A percentile compares a stretch with the other conserved stretches of the same genome.
phyloP scores from a whole-genome alignment of 1,140 invertebrate genomes.

The Lordiphosa mommai region DNA sequence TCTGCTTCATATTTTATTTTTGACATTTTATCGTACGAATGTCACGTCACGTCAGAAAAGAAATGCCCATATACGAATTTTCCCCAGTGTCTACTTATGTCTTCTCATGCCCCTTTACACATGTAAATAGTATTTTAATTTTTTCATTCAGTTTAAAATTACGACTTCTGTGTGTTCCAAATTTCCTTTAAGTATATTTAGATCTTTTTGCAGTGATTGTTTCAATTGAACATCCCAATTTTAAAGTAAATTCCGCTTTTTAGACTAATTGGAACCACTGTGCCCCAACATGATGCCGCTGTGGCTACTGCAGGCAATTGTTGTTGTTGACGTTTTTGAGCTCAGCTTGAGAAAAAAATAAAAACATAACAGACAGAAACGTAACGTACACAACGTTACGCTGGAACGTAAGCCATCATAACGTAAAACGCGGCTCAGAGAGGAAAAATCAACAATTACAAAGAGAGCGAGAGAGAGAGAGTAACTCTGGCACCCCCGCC shows the following conservation, averaged over 20 bases:
- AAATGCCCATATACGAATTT: too few relatives aligned
- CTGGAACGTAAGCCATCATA: slow-evolving; percentile 16
- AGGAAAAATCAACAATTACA: slow-evolving; percentile 24
- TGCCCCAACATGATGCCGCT: slow-evolving; percentile 21
- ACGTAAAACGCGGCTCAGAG: background rate
- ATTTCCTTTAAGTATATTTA: too few relatives aligned
- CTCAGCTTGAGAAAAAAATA: slow-evolving; percentile 41
- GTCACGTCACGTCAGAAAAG: too few relatives aligned
- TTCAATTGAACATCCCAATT: background rate
- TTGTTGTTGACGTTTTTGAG: slow-evolving; percentile 49
- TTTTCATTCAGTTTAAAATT: too few relatives aligned
- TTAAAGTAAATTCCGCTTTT: background rate
- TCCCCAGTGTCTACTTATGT: too few relatives aligned
- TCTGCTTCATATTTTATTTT: too few relatives aligned
- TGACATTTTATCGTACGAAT: too few relatives aligned
- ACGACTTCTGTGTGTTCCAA: too few relatives aligned
- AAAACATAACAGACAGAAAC: slow-evolving; percentile 28
- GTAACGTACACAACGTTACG: slow-evolving; percentile 11
- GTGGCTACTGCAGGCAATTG: slow-evolving; percentile 39
- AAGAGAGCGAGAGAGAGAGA: slow-evolving; percentile 5
- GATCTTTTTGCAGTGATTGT: too few relatives aligned
- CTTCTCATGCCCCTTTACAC: too few relatives aligned
- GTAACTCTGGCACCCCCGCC: background rate
- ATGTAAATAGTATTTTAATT: too few relatives aligned
- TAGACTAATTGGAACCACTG: slow-evolving; percentile 23